These are phyloP conservation scores for Actinostola sp. DNA, from an alignment of 92 coral and sea anemone genomes.

Conservation along the genomic window DNA sequence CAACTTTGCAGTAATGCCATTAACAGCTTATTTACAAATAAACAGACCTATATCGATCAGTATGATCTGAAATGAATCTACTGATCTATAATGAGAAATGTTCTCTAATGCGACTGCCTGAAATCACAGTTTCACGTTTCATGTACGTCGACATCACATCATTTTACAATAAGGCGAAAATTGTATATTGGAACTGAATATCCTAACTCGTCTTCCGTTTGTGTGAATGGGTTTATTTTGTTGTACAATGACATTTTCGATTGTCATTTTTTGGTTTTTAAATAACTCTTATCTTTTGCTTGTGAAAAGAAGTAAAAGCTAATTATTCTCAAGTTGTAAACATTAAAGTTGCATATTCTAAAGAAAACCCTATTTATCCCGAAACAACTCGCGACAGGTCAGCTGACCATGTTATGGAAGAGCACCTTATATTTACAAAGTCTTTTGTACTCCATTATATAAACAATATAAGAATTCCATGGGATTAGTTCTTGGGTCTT, in stretches of 20 bases:
- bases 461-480: slow-evolving; percentile 12
- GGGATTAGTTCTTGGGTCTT: background rate
- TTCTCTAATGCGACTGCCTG: slow-evolving; percentile 8
- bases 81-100: background rate
- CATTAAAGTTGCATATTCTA: slow-evolving; percentile 1
- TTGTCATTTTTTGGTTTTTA: background rate
- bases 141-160: background rate
- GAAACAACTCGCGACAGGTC: slow-evolving; percentile 13
- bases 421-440: slow-evolving; percentile 34
- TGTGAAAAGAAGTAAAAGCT: background rate
- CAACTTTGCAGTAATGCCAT: background rate
- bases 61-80: background rate
- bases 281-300: background rate
- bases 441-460: slow-evolving; percentile 27
- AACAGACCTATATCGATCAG: slow-evolving; percentile 11
- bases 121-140: slow-evolving; percentile 6
- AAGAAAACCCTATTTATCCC: slow-evolving; percentile 24
- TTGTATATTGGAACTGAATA: slow-evolving; percentile 11
- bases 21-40: slow-evolving; percentile 44
- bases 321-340: background rate
- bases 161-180: slow-evolving; percentile 20
- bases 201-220: background rate
- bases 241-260: background rate
- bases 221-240: background rate
- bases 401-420: slow-evolving; percentile 12